Base-by-base conservation (phyloP, 1,140 invertebrate genomes). In the Magallana angulata region DNA sequence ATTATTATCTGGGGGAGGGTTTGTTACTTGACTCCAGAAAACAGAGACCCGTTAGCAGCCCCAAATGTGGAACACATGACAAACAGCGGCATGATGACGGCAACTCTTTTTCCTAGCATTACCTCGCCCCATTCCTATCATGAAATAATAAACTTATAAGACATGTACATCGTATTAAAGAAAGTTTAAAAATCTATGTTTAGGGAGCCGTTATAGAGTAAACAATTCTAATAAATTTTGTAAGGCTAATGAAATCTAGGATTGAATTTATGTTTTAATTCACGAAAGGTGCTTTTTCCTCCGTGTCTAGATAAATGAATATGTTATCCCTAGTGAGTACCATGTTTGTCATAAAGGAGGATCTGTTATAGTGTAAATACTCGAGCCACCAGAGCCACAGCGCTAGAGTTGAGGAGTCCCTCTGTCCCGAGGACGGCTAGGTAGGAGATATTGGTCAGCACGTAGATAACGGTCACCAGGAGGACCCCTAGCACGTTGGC, bases 51-150 rank as follows among this genome's bases (percentile, higher is more conserved):
- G 94, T 99, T 99, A 1, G 99, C 98, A 82, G 98, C 98, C 11
- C 99, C 99, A 94, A 99, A 99, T 1, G 98, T 99, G 0, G 98
- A 99, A 85, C 99, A 96, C 0, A 99, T 98, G 0, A 99, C 99
- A 95, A 99, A 99, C 30, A 99, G 96, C 1, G 99, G 98, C 93
- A 99, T 99, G 11, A 97, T 97, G 96, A 98, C 98, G 11, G 85
- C 83, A 0, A 98, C 98, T 94, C 98, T 96, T 88, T 96, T 95
- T 1, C 98, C 98, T 93, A 98, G 99, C 12, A 99, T 94, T 68
- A 96, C 95, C 91, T 98, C 97, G 0, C 98, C 98, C 95, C 99
- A 99, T 8, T 98, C 98, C 95, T 97, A 92, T 4, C 36, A 48
- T 48, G 36, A 48, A 48, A 48, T 48, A 48, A 48, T 48, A 48